Evolutionary conservation across 2,888 invertebrate genomes (phyloP).

Genomic region (Nephrotoma appendiculata): DNA sequence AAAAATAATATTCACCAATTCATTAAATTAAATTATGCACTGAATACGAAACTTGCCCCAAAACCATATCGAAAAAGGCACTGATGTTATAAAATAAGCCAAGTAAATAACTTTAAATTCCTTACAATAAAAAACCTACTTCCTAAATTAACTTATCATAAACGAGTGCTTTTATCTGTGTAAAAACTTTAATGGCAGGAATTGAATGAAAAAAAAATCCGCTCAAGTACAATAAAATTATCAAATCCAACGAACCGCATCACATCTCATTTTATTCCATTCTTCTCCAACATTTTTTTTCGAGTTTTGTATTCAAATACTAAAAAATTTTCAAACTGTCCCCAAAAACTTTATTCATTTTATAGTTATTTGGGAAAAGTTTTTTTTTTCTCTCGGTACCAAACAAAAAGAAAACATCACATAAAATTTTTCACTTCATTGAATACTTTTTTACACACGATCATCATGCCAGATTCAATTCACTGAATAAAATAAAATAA

Average conservation of each 20-base stretch:
- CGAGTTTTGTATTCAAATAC: neutral
- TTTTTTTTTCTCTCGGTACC: neutral
- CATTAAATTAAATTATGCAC: too few relatives aligned
- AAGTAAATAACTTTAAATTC: neutral
- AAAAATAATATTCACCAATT: too few relatives aligned
- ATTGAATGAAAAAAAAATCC: neutral
- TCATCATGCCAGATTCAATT: constrained; percentile 4
- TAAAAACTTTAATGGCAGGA: neutral
- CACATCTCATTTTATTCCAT: neutral
- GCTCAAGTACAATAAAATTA: neutral
- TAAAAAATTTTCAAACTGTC: neutral
- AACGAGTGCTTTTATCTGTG: neutral
- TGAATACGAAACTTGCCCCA: too few relatives aligned
- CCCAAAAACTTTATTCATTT: constrained; percentile 1
- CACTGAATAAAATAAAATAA: neutral
- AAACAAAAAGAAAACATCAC: neutral
- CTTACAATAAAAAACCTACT: neutral
- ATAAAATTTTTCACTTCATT: constrained; percentile 5
- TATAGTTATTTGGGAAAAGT: neutral
- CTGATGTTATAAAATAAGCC: neutral
- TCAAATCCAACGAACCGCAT: constrained; percentile 3
- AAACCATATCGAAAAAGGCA: neutral
- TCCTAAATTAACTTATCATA: neutral
- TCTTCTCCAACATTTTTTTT: neutral
- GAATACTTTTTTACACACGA: constrained; percentile 4